Base-by-base conservation (phyloP, 2,888 invertebrate genomes). In the Minunthozetes semirufus region DNA sequence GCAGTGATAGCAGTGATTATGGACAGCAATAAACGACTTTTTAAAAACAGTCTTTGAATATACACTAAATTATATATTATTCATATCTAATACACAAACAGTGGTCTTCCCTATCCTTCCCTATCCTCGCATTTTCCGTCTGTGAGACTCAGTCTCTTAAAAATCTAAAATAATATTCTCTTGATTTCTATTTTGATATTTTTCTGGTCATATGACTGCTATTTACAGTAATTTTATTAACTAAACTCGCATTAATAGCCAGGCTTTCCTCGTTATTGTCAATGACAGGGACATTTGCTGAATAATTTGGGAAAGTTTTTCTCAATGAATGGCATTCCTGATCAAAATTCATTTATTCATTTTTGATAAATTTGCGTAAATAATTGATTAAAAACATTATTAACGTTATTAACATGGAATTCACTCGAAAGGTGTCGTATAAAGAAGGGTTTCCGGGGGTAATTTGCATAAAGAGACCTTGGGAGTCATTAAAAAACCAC, bases 31-130 rank as follows among this genome's bases (percentile, higher is more conserved):
- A 66, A 66, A 66, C 66, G 66, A 66, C 66, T 38, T 66, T 66
- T 66, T 66, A 66, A 66, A 66, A 38, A 66, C 66, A 66, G 66
- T 66, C 66, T 38, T 66, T 38, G 66, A 66, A n/a, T 66, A 38
- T 38, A n/a, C 33, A 5, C 38, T 38, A 66, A 66, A 66, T 66
- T 66, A 66, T 66, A 66, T 66, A 66, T 66, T 33, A n/a, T 66
- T 59, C 53, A 53, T 53, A 53, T 8, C 27, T 33, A 33, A 59
- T 59, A 19, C 11, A 59, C 56, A 11, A 11, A n/a, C 19, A 50
- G 50, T 50, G 17, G 33, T 33, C 3, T 33, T 33, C 33, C 33
- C 3, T 33, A 5, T 8, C 33, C 33, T 3, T 33, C 33, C 33
- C 33, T 33, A 8, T 33, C 33, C 8, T 33, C 33, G 8, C 33